Base-by-base conservation (phyloP, 2,888 invertebrate genomes). In the Drosophila multiciliata region DNA sequence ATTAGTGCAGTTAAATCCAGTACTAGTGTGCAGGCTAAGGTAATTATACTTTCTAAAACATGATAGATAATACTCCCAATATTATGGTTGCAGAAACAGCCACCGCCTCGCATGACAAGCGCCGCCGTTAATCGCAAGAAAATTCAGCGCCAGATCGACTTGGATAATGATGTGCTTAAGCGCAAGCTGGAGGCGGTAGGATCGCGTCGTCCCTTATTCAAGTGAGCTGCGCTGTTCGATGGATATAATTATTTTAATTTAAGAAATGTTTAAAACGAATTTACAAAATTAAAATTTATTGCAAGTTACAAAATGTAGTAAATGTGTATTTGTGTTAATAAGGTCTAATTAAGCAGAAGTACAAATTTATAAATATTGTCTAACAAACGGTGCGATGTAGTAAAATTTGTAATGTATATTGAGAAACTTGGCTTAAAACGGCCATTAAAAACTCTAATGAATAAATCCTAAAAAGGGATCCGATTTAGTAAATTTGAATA, bases 121-220 rank as follows among this genome's bases (percentile, higher is more conserved):
- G 94, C 95, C 0, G 94, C 95, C 0, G 91, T 95, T 0, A 93
- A 93, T 60, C 93, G 95, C 49, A 94, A 94, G 81, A 93, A 93
- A 57, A 93, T 94, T 81, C 95, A 95, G 86, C 92, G 93, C 48
- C 94, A 94, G 90, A 95, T 95, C 29, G 94, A 95, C 78, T 92
- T 94, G 66, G 95, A 95, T 50, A 95, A 95, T 85, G 93, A 94
- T 93, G 94, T 95, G 40, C 75, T 93, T 0, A 92, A 91, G 66
- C 89, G 89, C 35, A 93, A 93, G 71, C 84, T 93, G 64, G 92
- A 93, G 49, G 91, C 92, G 3, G 93, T 93, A 53, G 87, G 87
- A 26, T 53, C 81, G 4, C 82, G 87, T 15, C 87, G 87, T 3
- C 71, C 84, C n/a, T 48, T 80, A 45, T 87, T 82, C 61, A 88